These are phyloP conservation scores for Pogonomyrmex californicus DNA, from an alignment of 1,140 invertebrate species.

Conservation along the genomic window DNA sequence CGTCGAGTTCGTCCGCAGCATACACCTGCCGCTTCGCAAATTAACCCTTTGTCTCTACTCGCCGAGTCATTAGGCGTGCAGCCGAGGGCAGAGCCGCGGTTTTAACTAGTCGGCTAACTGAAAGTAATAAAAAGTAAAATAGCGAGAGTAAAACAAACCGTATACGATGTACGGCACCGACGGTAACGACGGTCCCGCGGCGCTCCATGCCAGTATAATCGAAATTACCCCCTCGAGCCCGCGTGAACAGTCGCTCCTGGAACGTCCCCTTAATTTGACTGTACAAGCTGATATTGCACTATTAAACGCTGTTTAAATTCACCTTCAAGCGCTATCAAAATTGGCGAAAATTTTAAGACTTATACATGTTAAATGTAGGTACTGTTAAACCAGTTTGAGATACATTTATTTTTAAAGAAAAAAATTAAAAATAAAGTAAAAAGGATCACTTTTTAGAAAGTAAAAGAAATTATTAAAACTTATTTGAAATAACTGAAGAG, in stretches of 20 bases:
- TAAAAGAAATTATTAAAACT: not conserved
- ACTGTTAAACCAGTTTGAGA: not conserved
- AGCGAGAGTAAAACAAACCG: constrained; percentile 70
- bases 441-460: not conserved
- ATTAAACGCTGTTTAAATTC: constrained; percentile 9
- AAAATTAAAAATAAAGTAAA: not conserved
- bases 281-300: not conserved
- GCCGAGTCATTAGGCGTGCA: constrained; percentile 77
- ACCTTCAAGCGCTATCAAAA: constrained; percentile 3
- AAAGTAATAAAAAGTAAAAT: constrained; percentile 72
- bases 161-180: constrained; percentile 6
- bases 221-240: constrained; percentile 51
- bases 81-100: constrained; percentile 68
- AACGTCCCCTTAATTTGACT: constrained; percentile 43
- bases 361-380: not conserved
- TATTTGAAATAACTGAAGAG: not conserved
- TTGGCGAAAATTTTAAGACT: not conserved
- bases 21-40: constrained; percentile 79
- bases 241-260: constrained; percentile 10
- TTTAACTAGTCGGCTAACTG: constrained; percentile 73
- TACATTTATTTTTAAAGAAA: not conserved
- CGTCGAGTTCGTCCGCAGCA: constrained; percentile 60
- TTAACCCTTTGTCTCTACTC: constrained; percentile 79
- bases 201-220: constrained; percentile 48
- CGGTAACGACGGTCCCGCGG: constrained; percentile 66